Evolutionary conservation across 1,140 invertebrate species (phyloP), one percentile per base, ranked within the genome.

Genomic region (Popillia japonica): DNA sequence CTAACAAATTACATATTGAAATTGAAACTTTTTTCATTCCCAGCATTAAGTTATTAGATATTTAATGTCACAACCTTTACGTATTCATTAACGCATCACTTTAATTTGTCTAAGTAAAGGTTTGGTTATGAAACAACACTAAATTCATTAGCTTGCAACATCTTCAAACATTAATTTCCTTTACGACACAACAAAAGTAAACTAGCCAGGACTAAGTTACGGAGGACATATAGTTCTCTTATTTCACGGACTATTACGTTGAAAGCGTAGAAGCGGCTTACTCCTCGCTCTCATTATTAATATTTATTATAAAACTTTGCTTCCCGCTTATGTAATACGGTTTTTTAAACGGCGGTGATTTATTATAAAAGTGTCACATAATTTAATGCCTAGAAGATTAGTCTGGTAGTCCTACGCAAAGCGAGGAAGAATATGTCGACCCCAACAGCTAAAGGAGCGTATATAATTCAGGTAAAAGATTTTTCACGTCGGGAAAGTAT

Each of bases 331-430:
- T 27, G 61, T 68, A 64, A 22, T 22, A 9, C 59, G 20, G n/a
- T 14, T 14, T 68, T 68, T 23, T 68, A 68, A 68, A 68, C 4
- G 27, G 7, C 27, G 17, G 11, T 34, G 61, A 68, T 68, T 68
- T 68, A 68, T 34, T 17, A 22, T 34, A 14, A 68, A 68, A 68
- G 61, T 68, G 20, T 68, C 22, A 68, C 61, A 22, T 68, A 68
- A 68, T 68, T 68, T 68, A 68, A 68, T 10, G 61, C 22, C 61
- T 68, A 14, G 61, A 68, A 68, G 61, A 68, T 68, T 68, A 68
- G 22, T 17, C 20, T 6, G 22, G 27, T 10, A 27, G 27, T 34
- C 61, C 27, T 9, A 3, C 20, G 22, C 11, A 68, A 27, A 68
- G 22, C 20, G 27, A 68, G 27, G 61, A 68, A 68, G 22, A 10